Conservation (phyloP, 2,113 vertebrate species). For the Felis catus region DNA sequence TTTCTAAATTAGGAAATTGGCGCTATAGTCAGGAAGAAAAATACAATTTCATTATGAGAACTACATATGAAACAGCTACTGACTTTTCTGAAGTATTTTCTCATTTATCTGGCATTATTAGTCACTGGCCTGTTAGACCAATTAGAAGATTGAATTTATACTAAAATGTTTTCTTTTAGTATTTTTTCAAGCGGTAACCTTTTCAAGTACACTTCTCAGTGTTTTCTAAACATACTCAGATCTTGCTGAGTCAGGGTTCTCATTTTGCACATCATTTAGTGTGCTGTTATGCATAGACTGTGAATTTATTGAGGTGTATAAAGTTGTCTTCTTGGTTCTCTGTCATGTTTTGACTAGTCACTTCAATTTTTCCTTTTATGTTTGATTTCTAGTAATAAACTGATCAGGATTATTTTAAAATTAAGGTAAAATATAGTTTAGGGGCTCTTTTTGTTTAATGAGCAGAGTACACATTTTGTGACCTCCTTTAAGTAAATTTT, state of each 20-base stretch:
- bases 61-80: neutral
- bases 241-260: neutral
- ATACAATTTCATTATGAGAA: neutral
- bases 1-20: conserved; percentile 35
- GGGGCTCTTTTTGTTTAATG: conserved; percentile 19
- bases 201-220: neutral
- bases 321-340: neutral
- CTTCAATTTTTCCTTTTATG: neutral
- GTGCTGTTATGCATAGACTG: neutral
- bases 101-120: conserved; percentile 8
- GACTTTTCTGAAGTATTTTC: conserved; percentile 25
- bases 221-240: neutral
- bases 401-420: conserved; percentile 39
- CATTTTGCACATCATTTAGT: neutral
- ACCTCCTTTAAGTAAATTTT: neutral
- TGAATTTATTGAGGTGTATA: neutral
- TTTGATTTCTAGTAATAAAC: conserved; percentile 38
- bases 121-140: neutral
- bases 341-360: conserved; percentile 27
- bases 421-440: conserved; percentile 38
- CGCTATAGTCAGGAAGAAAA: neutral
- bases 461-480: conserved; percentile 23
- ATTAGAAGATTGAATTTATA: conserved; percentile 1
- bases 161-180: neutral
- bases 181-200: neutral